Percentiles rank a stretch among this genome's conserved stretches.
phyloP scores from a whole-genome alignment of 2,797 vertebrate species.

The Cyprinella venusta region DNA sequence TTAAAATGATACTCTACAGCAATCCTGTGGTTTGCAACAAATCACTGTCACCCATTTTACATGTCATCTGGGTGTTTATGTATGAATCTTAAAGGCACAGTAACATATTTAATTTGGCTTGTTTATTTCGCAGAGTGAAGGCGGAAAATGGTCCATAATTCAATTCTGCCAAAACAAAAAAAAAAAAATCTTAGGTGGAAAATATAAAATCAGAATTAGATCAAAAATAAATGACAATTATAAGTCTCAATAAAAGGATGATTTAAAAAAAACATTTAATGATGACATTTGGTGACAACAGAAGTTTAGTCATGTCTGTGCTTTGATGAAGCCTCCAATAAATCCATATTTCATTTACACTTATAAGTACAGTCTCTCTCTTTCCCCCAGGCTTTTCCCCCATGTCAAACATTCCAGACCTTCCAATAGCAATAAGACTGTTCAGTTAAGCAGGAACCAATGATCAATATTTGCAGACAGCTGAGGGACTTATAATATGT shows the following conservation, averaged over 20 bases:
- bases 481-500: slow-evolving; percentile 28
- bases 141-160: neutral
- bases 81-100: neutral
- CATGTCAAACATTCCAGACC: slow-evolving; percentile 17
- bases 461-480: slow-evolving; percentile 47
- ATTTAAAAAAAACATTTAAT: neutral
- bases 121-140: neutral
- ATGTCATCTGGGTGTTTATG: neutral
- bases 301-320: neutral
- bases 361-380: slow-evolving; percentile 2
- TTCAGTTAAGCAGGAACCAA: slow-evolving; percentile 28
- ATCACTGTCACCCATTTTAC: neutral
- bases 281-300: slow-evolving; percentile 4
- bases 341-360: slow-evolving; percentile 35
- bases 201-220: neutral
- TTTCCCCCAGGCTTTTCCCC: neutral
- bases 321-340: neutral
- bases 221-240: neutral
- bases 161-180: neutral
- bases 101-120: neutral
- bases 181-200: neutral
- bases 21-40: neutral
- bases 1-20: neutral
- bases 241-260: neutral
- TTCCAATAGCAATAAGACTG: slow-evolving; percentile 16